Percentiles rank a stretch among this genome's conserved stretches.
Evolutionary conservation across 2,797 vertebrate genomes (phyloP).

Genomic region (Manis javanica): DNA sequence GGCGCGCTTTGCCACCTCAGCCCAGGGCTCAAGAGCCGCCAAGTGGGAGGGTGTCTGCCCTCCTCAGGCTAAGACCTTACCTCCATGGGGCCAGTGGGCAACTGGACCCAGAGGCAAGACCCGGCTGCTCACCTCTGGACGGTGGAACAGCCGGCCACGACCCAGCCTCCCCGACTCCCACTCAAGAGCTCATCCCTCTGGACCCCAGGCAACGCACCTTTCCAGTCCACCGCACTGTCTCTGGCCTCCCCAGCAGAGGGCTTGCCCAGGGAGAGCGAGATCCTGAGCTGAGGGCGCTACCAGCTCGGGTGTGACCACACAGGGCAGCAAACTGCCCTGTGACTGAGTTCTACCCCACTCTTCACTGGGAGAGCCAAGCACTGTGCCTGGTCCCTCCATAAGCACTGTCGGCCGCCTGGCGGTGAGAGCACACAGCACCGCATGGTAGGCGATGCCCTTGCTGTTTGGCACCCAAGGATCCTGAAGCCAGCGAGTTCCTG

Average conservation of each 20-base stretch:
- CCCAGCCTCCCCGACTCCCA: background rate
- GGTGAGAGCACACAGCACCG: fast-evolving
- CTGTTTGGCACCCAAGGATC: fast-evolving
- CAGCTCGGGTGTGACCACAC: background rate
- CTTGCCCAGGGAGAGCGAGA: too few species aligned
- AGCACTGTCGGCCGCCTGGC: fast-evolving
- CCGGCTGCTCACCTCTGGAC: background rate
- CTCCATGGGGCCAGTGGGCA: background rate
- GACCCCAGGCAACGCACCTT: background rate
- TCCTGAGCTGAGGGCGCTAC: background rate
- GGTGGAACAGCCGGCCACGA: background rate
- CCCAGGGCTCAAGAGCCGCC: background rate
- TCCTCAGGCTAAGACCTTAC: too few species aligned
- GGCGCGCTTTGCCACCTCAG: background rate
- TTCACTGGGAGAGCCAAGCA: background rate
- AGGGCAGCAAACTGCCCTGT: background rate
- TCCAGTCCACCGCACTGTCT: background rate
- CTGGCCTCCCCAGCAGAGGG: too few species aligned
- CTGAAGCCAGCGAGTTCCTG: fast-evolving
- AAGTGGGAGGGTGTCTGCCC: background rate
- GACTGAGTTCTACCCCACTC: background rate
- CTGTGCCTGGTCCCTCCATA: background rate
- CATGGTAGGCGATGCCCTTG: fast-evolving
- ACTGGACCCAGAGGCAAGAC: background rate
- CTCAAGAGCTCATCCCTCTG: background rate